Evolutionary conservation across 2,888 invertebrate genomes (phyloP).

Genomic region (Tethea ocularis): DNA sequence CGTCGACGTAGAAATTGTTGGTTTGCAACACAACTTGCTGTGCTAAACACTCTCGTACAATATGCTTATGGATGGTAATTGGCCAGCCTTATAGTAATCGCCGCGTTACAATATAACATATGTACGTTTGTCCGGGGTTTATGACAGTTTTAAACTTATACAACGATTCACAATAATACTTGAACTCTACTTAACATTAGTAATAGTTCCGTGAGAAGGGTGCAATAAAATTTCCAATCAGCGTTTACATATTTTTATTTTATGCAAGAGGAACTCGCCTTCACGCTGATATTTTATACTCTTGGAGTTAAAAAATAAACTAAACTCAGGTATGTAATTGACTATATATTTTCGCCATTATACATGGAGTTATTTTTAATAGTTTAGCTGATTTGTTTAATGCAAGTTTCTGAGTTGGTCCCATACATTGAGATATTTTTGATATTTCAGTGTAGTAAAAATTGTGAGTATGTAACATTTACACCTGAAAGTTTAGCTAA

Average conservation of each 20-base stretch:
- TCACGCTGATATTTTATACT: neutral
- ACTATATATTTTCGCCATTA: too few relatives aligned
- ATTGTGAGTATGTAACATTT: too few relatives aligned
- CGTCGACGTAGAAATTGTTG: slow-evolving; percentile 77
- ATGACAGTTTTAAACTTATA: slow-evolving; percentile 35
- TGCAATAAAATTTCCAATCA: neutral
- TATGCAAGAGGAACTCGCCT: neutral
- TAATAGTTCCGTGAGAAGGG: neutral
- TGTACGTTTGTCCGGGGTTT: slow-evolving; percentile 32
- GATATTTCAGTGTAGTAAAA: too few relatives aligned
- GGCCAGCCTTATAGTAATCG: slow-evolving; percentile 58
- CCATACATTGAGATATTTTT: too few relatives aligned
- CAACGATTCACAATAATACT: slow-evolving; percentile 6
- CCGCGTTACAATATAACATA: slow-evolving; percentile 61
- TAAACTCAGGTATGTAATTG: neutral
- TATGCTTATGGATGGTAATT: slow-evolving; percentile 69
- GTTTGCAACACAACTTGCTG: slow-evolving; percentile 49
- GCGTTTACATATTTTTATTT: neutral
- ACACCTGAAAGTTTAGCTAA: too few relatives aligned
- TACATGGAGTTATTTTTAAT: too few relatives aligned
- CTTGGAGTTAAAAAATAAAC: neutral
- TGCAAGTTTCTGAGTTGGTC: too few relatives aligned
- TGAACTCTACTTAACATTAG: neutral
- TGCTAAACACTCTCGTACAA: slow-evolving; percentile 55
- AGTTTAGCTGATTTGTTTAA: too few relatives aligned